Conservation (phyloP, 2,797 vertebrate species). For the Sphenodon punctatus region DNA sequence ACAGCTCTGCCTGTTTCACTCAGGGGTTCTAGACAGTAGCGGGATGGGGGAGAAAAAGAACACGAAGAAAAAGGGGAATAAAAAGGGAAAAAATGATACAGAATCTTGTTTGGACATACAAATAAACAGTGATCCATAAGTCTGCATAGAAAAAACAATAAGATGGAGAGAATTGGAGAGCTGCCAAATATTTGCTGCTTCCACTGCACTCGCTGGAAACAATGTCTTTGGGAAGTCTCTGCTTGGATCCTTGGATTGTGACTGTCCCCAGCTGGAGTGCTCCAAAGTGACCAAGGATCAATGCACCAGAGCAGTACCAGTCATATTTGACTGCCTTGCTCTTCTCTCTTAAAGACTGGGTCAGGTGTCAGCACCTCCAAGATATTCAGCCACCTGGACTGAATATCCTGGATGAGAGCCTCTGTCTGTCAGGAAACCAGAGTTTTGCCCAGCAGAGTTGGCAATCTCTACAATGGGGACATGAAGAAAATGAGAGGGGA, state of each 20-base stretch:
- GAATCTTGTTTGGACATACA: neutral
- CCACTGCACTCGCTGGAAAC: neutral
- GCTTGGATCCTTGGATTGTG: neutral
- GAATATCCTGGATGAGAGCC: neutral
- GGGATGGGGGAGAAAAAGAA: neutral
- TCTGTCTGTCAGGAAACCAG: neutral
- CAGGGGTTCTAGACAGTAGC: neutral
- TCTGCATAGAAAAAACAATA: neutral
- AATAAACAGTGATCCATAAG: neutral
- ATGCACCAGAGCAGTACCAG: neutral
- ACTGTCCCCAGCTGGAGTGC: neutral
- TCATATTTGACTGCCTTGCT: neutral
- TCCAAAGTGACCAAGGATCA: fast-evolving
- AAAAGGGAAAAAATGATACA: neutral
- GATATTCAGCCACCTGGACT: neutral
- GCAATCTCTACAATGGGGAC: neutral
- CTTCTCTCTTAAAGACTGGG: neutral
- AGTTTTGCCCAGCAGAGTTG: neutral
- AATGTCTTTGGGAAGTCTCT: neutral
- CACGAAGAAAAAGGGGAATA: neutral
- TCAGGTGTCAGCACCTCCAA: neutral
- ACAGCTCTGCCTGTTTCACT: slow-evolving; percentile 24
- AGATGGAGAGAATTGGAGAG: neutral
- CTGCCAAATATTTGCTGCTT: slow-evolving; percentile 30
- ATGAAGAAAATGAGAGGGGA: neutral